Conservation (phyloP, 2,797 vertebrate genomes). For the Lindbergichthys nudifrons region DNA sequence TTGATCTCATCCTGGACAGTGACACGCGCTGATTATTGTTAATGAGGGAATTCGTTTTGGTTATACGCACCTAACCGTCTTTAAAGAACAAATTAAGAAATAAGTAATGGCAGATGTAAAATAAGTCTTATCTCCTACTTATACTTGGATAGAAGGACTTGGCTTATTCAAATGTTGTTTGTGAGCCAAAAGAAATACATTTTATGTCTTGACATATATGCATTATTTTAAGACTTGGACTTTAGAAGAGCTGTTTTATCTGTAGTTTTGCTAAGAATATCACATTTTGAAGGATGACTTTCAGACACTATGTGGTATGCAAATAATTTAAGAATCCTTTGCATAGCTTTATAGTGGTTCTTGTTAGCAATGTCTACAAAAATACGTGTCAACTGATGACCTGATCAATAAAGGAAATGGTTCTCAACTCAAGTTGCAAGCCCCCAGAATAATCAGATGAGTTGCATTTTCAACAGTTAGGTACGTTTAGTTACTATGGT, state of each 20-base stretch:
- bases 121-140: conserved; percentile 47
- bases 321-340: neutral
- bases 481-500: too few species aligned
- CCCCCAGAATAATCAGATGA: too few species aligned
- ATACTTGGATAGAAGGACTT: conserved; percentile 32
- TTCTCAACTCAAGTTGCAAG: too few species aligned
- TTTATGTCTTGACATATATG: conserved; percentile 1
- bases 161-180: conserved; percentile 21
- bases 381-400: neutral
- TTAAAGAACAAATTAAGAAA: conserved; percentile 48
- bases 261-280: neutral
- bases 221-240: conserved; percentile 4
- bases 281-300: neutral
- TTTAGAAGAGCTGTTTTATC: conserved; percentile 2
- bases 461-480: too few species aligned
- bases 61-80: conserved; percentile 5
- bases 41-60: conserved; percentile 44
- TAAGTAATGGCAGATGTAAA: conserved; percentile 52
- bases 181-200: neutral
- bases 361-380: neutral
- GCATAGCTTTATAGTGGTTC: neutral
- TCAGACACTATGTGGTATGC: neutral
- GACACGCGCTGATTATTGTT: conserved; percentile 61
- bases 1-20: conserved; percentile 48
- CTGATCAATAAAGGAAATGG: neutral